These are phyloP conservation scores for Hirtodrosophila duncani DNA, from an alignment of 2,888 invertebrate species.

Conservation along the genomic window DNA sequence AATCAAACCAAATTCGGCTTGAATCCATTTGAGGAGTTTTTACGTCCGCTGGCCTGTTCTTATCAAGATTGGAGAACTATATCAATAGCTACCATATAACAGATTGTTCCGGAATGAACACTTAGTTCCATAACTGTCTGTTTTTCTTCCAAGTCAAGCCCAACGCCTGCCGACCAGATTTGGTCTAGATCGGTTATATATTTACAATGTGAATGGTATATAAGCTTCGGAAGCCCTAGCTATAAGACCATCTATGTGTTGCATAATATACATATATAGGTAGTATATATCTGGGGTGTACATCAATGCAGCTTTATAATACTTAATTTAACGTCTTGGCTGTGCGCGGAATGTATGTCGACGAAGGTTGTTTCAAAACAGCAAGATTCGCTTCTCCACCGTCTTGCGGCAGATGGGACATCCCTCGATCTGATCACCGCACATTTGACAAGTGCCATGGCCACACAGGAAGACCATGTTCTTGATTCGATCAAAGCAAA, in stretches of 20 bases:
- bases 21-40: too few species aligned
- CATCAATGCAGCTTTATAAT: constrained; percentile 48
- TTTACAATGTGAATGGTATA: background rate
- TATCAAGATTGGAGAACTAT: too few species aligned
- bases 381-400: constrained; percentile 95
- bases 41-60: too few species aligned
- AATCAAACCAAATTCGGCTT: too few species aligned
- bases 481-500: constrained; percentile 97
- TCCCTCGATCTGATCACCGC: constrained; percentile 97
- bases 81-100: too few species aligned
- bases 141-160: too few species aligned
- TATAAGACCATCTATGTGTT: too few species aligned
- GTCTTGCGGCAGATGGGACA: constrained; percentile 98
- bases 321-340: constrained; percentile 51
- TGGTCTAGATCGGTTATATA: constrained; percentile 11
- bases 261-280: too few species aligned
- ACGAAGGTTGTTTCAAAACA: constrained; percentile 82
- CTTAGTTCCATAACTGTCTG: too few species aligned
- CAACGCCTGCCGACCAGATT: too few species aligned
- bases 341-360: constrained; percentile 57
- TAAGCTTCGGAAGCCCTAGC: too few species aligned
- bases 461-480: constrained; percentile 99
- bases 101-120: too few species aligned
- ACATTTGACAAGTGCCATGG: constrained; percentile 98
- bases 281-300: constrained; percentile 2